Evolutionary conservation across 2,797 vertebrate species (phyloP).

Genomic region (Clarias pachynema): DNA sequence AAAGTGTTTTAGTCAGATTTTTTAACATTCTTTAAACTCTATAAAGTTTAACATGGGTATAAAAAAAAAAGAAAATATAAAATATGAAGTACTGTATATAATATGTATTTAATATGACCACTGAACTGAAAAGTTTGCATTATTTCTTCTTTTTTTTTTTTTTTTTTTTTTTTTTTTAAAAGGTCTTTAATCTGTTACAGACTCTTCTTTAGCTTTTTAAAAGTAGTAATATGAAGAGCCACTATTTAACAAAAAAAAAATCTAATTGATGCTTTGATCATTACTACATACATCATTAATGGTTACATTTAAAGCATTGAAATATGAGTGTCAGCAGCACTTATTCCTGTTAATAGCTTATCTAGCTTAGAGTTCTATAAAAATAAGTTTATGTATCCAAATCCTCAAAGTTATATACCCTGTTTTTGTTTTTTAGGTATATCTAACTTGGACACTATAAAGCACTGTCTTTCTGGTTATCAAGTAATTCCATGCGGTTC

Average conservation of each 20-base stretch:
- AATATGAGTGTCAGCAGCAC: background rate
- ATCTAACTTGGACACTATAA: background rate
- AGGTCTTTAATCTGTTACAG: background rate
- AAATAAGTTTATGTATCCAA: background rate
- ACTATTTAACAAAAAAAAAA: background rate
- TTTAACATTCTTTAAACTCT: no score
- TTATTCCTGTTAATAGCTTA: background rate
- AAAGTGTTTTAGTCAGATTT: background rate
- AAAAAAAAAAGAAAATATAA: background rate
- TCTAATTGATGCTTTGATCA: background rate
- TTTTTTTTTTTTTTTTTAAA: background rate
- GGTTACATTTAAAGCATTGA: background rate
- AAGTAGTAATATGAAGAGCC: background rate
- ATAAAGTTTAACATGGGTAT: background rate
- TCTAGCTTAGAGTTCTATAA: background rate
- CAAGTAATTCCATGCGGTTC: slow-evolving; percentile 10
- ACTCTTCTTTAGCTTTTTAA: background rate
- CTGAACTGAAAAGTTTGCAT: background rate
- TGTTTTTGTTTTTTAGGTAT: no score
- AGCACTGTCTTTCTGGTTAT: background rate
- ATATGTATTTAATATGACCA: background rate
- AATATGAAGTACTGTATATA: background rate
- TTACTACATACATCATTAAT: no score
- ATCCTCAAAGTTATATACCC: no score
- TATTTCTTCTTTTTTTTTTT: background rate